phyloP scores from a whole-genome alignment of 2,797 vertebrate genomes.

The Phylloscopus collybita region DNA sequence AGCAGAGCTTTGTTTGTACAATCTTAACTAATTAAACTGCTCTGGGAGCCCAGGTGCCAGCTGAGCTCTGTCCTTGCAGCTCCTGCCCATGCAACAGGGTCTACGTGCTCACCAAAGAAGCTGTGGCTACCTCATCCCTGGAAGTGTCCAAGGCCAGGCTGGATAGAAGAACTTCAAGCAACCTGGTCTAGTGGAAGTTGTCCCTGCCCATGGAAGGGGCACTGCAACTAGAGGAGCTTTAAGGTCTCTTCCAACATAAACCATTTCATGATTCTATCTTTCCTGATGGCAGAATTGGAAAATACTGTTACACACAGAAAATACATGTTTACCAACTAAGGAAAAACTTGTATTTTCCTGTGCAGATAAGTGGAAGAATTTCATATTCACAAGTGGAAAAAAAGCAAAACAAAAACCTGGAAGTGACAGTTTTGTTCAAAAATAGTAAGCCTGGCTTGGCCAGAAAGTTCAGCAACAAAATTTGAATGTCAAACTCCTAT shows the following conservation, averaged over 20 bases:
- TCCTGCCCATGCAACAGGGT: rapidly evolving
- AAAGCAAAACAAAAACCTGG: background rate
- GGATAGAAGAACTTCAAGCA: background rate
- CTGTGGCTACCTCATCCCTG: background rate
- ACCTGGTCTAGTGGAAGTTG: background rate
- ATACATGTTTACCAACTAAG: background rate
- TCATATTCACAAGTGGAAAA: background rate
- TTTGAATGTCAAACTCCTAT: background rate
- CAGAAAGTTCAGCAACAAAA: background rate
- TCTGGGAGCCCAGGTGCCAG: background rate
- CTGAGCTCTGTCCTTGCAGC: background rate
- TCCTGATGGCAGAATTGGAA: background rate
- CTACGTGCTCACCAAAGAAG: background rate
- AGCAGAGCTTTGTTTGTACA: background rate
- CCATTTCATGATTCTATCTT: background rate
- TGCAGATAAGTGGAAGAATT: background rate
- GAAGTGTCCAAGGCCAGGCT: background rate
- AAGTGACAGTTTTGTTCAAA: background rate
- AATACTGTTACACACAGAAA: background rate
- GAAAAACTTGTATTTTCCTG: background rate
- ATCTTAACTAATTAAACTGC: background rate
- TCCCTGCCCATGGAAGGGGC: background rate
- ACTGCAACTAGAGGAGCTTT: background rate
- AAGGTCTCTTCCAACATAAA: background rate
- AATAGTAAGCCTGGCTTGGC: background rate